Evolutionary conservation across 2,113 vertebrate species (phyloP).

Genomic region (Oplegnathus fasciatus): DNA sequence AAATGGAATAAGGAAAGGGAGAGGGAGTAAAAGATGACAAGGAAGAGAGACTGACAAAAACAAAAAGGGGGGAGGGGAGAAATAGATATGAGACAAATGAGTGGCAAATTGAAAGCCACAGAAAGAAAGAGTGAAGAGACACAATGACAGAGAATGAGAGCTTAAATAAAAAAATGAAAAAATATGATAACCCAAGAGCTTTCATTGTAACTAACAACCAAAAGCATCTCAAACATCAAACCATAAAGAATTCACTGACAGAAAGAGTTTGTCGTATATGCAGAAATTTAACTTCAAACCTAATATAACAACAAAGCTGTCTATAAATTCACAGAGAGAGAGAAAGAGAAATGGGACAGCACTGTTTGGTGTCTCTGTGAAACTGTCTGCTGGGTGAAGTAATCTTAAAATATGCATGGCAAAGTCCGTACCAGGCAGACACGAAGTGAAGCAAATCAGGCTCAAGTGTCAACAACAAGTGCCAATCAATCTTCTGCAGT

Average conservation of each 20-base stretch:
- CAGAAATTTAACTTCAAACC: conserved; percentile 20
- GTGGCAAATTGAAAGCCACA: conserved; percentile 13
- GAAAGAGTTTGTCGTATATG: not conserved
- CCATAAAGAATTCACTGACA: conserved; percentile 16
- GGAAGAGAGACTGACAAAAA: conserved; percentile 32
- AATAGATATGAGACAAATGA: conserved; percentile 14
- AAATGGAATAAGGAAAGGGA: conserved; percentile 25
- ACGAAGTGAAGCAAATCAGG: conserved; percentile 36
- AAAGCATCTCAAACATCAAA: conserved; percentile 37
- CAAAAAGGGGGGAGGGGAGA: conserved; percentile 11
- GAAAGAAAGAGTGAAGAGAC: conserved; percentile 22
- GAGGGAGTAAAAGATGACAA: conserved; percentile 46
- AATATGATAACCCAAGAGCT: not conserved
- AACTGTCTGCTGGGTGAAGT: conserved; percentile 22
- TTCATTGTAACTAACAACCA: conserved; percentile 22
- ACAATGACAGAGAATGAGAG: conserved; percentile 24
- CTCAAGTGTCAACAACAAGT: conserved; percentile 43
- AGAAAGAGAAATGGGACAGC: not conserved
- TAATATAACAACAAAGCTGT: conserved; percentile 28
- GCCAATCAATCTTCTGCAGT: conserved; percentile 48
- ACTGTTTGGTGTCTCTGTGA: conserved; percentile 14
- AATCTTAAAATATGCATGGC: conserved; percentile 49
- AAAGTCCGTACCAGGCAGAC: conserved; percentile 29
- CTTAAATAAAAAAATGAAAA: conserved; percentile 22
- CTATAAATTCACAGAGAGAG: conserved; percentile 25